Evolutionary conservation across 2,113 vertebrate genomes (phyloP).

Genomic region (Rhodinocichla rosea): DNA sequence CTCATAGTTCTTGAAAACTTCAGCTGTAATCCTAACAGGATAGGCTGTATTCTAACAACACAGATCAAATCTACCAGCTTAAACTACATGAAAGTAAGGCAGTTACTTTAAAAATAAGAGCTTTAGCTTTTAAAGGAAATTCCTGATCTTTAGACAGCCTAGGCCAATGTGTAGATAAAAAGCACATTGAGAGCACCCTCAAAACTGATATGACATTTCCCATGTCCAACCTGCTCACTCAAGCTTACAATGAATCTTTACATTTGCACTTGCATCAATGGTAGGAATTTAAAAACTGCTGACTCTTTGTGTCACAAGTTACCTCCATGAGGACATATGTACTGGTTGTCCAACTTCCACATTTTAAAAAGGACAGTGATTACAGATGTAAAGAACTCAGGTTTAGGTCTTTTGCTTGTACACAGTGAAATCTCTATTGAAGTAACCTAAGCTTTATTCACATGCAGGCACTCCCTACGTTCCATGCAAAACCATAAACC

Average conservation of each 20-base stretch:
- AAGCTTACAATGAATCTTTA: not conserved
- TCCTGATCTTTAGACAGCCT: not conserved
- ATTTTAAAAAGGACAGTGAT: not conserved
- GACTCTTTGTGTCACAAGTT: not conserved
- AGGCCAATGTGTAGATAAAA: not conserved
- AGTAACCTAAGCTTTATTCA: not conserved
- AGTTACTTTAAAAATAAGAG: not conserved
- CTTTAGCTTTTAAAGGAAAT: not conserved
- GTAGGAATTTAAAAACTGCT: not conserved
- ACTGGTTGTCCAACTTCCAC: not conserved
- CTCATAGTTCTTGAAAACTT: not conserved
- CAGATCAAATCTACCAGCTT: not conserved
- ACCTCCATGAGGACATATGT: not conserved
- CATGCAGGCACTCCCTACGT: not conserved
- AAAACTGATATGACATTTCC: not conserved
- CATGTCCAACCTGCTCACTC: not conserved
- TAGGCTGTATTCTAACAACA: not conserved
- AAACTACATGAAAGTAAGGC: not conserved
- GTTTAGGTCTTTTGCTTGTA: not conserved
- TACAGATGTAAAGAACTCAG: not conserved
- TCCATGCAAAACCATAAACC: not conserved
- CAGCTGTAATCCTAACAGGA: not conserved
- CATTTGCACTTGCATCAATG: not conserved
- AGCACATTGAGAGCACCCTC: not conserved
- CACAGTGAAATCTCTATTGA: not conserved